Conservation (phyloP, 2,113 vertebrate genomes). For the Salvelinus namaycush region DNA sequence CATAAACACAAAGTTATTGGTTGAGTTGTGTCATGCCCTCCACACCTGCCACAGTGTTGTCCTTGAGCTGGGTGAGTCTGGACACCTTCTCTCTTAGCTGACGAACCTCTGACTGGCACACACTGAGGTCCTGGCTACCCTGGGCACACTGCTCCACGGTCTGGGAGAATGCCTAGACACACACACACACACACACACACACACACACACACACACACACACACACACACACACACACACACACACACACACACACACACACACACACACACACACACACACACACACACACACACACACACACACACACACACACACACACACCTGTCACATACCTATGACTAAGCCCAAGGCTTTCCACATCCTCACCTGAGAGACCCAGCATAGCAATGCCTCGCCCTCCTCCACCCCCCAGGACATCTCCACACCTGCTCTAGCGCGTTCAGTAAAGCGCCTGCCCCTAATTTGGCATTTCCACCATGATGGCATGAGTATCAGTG, state of each 20-base stretch:
- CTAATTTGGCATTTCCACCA: slow-evolving; percentile 69
- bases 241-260: slow-evolving; percentile 20
- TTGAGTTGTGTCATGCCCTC: slow-evolving; percentile 2
- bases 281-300: slow-evolving; percentile 16
- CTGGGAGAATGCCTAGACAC: slow-evolving; percentile 65
- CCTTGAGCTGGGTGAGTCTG: slow-evolving; percentile 57
- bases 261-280: background rate
- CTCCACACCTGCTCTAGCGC: slow-evolving; percentile 59
- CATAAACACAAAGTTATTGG: too few species aligned
- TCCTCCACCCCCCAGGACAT: slow-evolving; percentile 54
- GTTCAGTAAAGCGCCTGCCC: slow-evolving; percentile 51
- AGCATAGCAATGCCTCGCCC: slow-evolving; percentile 42
- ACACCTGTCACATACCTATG: slow-evolving; percentile 65
- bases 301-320: slow-evolving; percentile 17
- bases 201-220: slow-evolving; percentile 49
- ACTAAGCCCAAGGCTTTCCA: slow-evolving; percentile 62
- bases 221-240: background rate
- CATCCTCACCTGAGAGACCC: slow-evolving; percentile 63
- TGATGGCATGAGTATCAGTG: slow-evolving; percentile 62
- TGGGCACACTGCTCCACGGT: slow-evolving; percentile 58
- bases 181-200: background rate
- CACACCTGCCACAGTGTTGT: slow-evolving; percentile 62
- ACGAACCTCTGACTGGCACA: slow-evolving; percentile 57
- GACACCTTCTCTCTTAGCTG: slow-evolving; percentile 65
- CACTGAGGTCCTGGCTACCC: slow-evolving; percentile 63